These are phyloP conservation scores for Brenthis daphne DNA, from an alignment of 2,888 invertebrate species.

Conservation along the genomic window DNA sequence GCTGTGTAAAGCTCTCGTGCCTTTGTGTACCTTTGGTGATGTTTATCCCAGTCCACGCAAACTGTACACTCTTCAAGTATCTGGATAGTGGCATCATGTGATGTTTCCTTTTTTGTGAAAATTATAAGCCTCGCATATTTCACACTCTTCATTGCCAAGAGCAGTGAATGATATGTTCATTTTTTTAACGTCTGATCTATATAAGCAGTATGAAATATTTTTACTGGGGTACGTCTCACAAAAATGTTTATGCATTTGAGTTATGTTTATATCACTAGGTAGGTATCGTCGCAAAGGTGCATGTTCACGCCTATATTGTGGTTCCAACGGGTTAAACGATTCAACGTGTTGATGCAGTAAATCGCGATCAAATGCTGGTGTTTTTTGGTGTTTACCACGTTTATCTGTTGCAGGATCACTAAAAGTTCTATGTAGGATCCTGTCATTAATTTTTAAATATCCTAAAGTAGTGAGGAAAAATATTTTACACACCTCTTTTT, in stretches of 20 bases:
- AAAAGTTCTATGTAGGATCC: too few species aligned
- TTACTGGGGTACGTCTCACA: not conserved
- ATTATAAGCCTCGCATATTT: slow-evolving; percentile 37
- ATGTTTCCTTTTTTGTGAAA: slow-evolving; percentile 26
- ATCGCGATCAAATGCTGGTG: too few species aligned
- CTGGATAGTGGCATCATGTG: not conserved
- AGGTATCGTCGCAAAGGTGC: too few species aligned
- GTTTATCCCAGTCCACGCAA: not conserved
- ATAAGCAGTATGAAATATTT: slow-evolving; percentile 27
- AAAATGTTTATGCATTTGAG: not conserved
- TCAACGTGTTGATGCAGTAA: too few species aligned
- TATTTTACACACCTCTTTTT: too few species aligned
- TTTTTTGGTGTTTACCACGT: too few species aligned
- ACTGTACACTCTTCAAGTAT: not conserved
- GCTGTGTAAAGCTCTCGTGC: not conserved
- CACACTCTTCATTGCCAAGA: slow-evolving; percentile 43
- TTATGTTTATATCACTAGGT: not conserved
- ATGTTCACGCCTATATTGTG: too few species aligned
- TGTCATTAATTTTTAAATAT: too few species aligned
- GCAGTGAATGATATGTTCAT: slow-evolving; percentile 41
- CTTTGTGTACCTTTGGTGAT: not conserved
- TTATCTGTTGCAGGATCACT: too few species aligned
- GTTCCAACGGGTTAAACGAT: too few species aligned
- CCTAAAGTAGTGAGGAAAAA: too few species aligned
- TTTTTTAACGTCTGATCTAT: slow-evolving; percentile 39